These are phyloP conservation scores for Gymnarchus niloticus DNA, from an alignment of 2,113 vertebrate species.

Conservation along the genomic window DNA sequence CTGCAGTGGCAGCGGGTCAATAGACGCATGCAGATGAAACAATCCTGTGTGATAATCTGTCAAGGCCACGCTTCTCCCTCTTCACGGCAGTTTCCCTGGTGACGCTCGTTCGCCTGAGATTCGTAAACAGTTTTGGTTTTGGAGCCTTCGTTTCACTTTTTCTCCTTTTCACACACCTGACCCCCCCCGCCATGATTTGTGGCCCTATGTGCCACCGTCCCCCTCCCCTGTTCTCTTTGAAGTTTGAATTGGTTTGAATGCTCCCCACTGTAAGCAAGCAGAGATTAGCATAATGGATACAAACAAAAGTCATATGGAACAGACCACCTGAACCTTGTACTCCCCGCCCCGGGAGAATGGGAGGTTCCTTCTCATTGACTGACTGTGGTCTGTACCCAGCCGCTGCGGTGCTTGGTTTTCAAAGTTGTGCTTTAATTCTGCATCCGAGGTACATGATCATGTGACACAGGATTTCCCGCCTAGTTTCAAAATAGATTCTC, in stretches of 20 bases:
- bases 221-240: neutral
- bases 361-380: neutral
- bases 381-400: neutral
- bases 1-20: neutral
- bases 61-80: slow-evolving; percentile 1
- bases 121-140: slow-evolving; percentile 27
- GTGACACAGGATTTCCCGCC: no score
- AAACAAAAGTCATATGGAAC: neutral
- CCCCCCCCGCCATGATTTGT: slow-evolving; percentile 16
- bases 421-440: neutral
- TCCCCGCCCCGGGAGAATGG: no score
- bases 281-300: neutral
- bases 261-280: neutral
- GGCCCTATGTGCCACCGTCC: slow-evolving; percentile 9
- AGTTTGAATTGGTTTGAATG: neutral
- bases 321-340: neutral
- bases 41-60: neutral
- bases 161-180: neutral
- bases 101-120: slow-evolving; percentile 19
- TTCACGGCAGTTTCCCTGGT: slow-evolving; percentile 33
- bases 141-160: slow-evolving; percentile 26
- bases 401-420: no score
- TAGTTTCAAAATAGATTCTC: no score
- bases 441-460: no score
- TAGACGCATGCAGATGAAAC: neutral